Base-by-base conservation (phyloP, 1,140 invertebrate genomes). In the Zaprionus davidi region DNA sequence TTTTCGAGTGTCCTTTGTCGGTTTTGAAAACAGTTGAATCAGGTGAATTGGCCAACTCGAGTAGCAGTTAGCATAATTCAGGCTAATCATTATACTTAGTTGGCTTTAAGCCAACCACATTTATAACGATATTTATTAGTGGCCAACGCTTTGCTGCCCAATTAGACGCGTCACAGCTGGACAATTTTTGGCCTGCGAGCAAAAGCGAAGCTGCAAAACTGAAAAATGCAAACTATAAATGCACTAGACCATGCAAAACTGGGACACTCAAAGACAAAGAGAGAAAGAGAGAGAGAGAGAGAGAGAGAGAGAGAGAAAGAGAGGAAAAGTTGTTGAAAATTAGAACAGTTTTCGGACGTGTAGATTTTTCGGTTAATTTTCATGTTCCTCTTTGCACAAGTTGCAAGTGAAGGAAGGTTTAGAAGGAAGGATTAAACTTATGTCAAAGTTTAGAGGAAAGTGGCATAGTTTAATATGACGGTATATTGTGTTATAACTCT, bases 161-260 rank as follows among this genome's bases (percentile, higher is more conserved):
- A 86, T 86, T 86, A 86, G 73, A 69, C 58, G 62, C 74, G 66
- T 84, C 78, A 67, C 63, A 71, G 68, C 60, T 65, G 68, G 60
- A 65, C 51, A 59, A 71, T 53, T 59, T 66, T 64, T 44, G 66
- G 72, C 15, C 38, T 41, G 38, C 5, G 6, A n/a, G 38, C 38
- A 41, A 41, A 26, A 41, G 64, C 44, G 60, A 53, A 62, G 66
- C 57, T 55, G 56, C 68, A 78, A 68, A 24, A 17, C 28, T 31
- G 44, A 71, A 44, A 59, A 62, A 56, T 38, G 28, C 20, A 70
- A 68, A 76, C 77, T 66, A 53, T 76, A 79, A 78, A 34, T 67
- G 46, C 71, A 85, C 12, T 63, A 72, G 79, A 85, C 79, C 82
- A 65, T 63, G 59, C 31, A 7, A 57, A 75, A 75, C 53, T 75